Base-by-base conservation (phyloP, 2,113 vertebrate genomes). In the Oncorhynchus masou region DNA sequence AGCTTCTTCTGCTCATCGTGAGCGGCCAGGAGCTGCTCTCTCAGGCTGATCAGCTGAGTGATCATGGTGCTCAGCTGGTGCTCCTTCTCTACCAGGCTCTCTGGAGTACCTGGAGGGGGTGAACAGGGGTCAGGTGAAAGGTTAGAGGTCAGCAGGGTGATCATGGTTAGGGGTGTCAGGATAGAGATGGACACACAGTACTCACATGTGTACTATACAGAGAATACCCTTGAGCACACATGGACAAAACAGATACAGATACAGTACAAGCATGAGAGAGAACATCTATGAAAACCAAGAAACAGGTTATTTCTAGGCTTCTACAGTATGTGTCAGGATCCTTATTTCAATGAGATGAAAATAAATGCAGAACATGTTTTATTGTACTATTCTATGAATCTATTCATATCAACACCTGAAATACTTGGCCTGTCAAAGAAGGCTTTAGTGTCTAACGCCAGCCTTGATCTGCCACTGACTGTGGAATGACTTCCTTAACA, bases 11-110 rank as follows among this genome's bases (percentile, higher is more conserved):
- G 97, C 81, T 99, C 98, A 0, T 99, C 98, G 0, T 99, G 97
- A 24, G 98, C 98, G 76, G 97, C 95, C 92, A 99, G 94, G 78
- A 99, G 97, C 94, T 99, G 98, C 94, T 99, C 97, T 74, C 97
- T 94, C 89, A 99, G 94, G 91, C 96, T 97, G 94, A 99, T 99
- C 91, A 99, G 95, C 94, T 99, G 98, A 77, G 94, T 95, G 90
- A 99, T 99, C 98, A 99, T 99, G 31, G 97, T 97, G 64, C 97
- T 99, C 93, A 99, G 96, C 91, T 99, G 98, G 81, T 96, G 95
- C 75, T 99, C 98, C 91, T 99, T 99, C 87, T 99, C 97, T 76
- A 96, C 97, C 90, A 99, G 93, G 89, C 97, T 97, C 92, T 99
- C 98, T 68, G 98, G 98, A 85, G 97, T 99, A 92, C 97, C 97